A percentile compares a stretch with the other conserved stretches of the same genome.
Evolutionary conservation across 2,797 vertebrate genomes (phyloP).

Genomic region (Moxostoma hubbsi): DNA sequence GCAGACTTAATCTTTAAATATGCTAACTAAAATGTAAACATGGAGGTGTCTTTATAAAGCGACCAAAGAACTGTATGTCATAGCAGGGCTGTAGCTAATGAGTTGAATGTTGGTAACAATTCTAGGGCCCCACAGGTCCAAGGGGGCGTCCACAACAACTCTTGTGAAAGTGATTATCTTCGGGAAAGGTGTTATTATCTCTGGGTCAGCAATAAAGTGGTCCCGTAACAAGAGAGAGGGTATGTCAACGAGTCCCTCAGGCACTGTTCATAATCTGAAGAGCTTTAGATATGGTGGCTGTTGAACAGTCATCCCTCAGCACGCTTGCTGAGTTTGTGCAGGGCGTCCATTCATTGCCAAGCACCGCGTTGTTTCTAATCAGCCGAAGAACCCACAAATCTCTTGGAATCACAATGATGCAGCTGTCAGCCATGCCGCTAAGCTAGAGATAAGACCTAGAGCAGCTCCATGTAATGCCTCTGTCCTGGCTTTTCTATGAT

Average conservation of each 20-base stretch:
- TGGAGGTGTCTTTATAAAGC: too few species aligned
- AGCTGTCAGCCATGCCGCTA: conserved; percentile 45
- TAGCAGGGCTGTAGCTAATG: too few species aligned
- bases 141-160: too few species aligned
- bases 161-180: conserved; percentile 1
- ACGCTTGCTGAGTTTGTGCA: conserved; percentile 56
- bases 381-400: conserved; percentile 34
- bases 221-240: conserved; percentile 9
- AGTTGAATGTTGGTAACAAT: too few species aligned
- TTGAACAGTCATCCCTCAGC: conserved; percentile 40
- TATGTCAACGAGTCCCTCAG: conserved; percentile 65
- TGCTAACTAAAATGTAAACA: too few species aligned
- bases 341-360: conserved; percentile 11
- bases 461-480: background rate
- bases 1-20: too few species aligned
- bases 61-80: too few species aligned
- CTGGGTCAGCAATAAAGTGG: conserved; percentile 19
- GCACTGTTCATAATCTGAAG: conserved; percentile 71
- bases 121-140: too few species aligned
- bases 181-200: conserved; percentile 28
- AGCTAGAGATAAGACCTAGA: conserved; percentile 3
- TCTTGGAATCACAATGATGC: conserved; percentile 48
- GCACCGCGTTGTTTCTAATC: conserved; percentile 8
- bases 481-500: background rate
- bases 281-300: conserved; percentile 70